Conservation (phyloP, 2,113 vertebrate species). For the Syrrhaptes paradoxus region DNA sequence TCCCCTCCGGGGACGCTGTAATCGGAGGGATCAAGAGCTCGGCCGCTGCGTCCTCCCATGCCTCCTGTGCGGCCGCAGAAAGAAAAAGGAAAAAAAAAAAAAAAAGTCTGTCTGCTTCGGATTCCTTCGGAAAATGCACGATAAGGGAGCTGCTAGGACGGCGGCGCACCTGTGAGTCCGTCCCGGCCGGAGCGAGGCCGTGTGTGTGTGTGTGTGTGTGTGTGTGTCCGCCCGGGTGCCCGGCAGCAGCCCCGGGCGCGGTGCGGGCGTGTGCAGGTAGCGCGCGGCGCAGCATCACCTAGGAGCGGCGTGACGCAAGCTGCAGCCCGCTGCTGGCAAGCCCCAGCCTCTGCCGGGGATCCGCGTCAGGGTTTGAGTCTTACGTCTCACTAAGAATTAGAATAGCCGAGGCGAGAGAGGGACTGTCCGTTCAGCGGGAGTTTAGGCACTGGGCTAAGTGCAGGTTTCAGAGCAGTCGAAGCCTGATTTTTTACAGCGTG, state of each 20-base stretch:
- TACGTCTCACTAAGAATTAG: fast-evolving
- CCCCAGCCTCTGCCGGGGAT: background rate
- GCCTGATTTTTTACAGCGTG: background rate
- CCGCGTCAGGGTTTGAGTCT: background rate
- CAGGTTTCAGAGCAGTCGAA: fast-evolving
- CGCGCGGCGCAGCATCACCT: background rate
- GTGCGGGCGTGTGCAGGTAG: background rate
- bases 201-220: no score
- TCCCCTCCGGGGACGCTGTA: background rate
- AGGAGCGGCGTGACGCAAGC: background rate
- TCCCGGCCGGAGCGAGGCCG: background rate
- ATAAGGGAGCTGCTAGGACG: background rate
- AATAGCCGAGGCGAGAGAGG: background rate
- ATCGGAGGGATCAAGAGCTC: background rate
- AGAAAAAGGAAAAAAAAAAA: no score
- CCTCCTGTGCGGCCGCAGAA: background rate
- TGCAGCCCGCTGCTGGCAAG: background rate
- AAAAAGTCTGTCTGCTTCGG: fast-evolving
- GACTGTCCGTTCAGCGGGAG: background rate
- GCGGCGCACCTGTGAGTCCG: background rate
- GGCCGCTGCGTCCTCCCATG: background rate
- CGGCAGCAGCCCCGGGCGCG: no score
- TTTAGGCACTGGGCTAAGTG: fast-evolving
- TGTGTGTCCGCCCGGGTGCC: no score
- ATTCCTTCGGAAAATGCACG: background rate